Evolutionary conservation across 2,113 vertebrate species (phyloP).

Genomic region (Strigops habroptila): DNA sequence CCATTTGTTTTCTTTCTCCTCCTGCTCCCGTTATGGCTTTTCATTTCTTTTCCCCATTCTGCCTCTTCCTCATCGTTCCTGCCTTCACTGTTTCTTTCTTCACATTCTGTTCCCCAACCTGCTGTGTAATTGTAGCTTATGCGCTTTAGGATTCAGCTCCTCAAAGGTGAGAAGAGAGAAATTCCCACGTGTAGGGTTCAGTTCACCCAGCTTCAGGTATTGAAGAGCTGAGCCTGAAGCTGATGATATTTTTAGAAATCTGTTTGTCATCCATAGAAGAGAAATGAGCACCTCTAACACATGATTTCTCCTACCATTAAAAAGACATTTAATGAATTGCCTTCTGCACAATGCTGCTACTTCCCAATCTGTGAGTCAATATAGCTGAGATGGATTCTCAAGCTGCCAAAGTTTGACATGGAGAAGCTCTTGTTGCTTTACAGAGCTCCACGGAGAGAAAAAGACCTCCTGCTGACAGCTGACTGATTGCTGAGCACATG

Average conservation of each 20-base stretch:
- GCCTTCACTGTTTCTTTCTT: neutral
- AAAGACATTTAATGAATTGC: neutral
- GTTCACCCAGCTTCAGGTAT: neutral
- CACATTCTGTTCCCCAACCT: neutral
- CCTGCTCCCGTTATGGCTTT: neutral
- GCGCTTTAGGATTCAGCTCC: neutral
- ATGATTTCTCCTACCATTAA: neutral
- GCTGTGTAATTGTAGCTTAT: neutral
- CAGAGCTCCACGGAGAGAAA: neutral
- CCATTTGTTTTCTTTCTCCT: neutral
- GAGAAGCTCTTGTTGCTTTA: neutral
- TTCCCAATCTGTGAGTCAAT: neutral
- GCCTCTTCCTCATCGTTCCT: neutral
- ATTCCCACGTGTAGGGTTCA: neutral
- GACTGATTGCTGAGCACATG: neutral
- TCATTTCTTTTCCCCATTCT: neutral
- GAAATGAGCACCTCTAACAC: neutral
- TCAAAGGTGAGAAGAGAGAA: neutral
- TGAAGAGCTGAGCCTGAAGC: neutral
- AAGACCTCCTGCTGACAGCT: neutral
- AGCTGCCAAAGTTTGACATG: neutral
- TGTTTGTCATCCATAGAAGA: neutral
- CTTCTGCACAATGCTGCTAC: neutral
- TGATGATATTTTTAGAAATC: neutral
- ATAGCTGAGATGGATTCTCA: neutral